A percentile compares a stretch with the other conserved stretches of the same genome.
phyloP scores from a whole-genome alignment of 2,113 vertebrate genomes.

The Macrotus californicus region DNA sequence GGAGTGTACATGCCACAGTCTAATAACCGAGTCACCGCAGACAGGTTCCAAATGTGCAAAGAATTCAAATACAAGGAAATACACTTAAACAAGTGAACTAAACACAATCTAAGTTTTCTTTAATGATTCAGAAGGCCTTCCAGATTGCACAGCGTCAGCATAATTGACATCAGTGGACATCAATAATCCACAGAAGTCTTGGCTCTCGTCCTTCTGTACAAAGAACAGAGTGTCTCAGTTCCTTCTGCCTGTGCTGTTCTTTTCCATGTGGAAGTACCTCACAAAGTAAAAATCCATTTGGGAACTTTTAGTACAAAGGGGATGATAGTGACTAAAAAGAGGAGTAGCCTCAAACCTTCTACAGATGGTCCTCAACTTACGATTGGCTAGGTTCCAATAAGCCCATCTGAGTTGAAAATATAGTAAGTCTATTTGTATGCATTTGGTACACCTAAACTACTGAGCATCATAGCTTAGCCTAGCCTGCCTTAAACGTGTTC shows the following conservation, averaged over 20 bases:
- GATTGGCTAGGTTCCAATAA: background rate
- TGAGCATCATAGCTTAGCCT: background rate
- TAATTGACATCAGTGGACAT: background rate
- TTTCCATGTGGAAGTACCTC: background rate
- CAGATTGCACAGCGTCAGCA: background rate
- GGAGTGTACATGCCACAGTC: background rate
- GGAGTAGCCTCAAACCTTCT: background rate
- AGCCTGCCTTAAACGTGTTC: background rate
- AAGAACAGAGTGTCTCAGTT: background rate
- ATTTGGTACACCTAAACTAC: background rate
- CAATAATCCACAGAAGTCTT: background rate
- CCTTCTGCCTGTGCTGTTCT: background rate
- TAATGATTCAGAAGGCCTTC: background rate
- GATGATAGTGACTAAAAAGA: background rate
- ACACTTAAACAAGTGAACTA: background rate
- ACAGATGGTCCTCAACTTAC: background rate
- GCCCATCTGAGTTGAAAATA: background rate
- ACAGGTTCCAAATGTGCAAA: background rate
- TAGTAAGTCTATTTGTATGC: no score
- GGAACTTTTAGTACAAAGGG: background rate
- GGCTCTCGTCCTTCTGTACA: background rate
- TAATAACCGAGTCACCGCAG: background rate
- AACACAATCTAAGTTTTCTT: background rate
- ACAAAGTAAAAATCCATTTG: background rate
- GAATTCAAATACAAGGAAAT: conserved; percentile 22